Percentiles rank a stretch among this genome's conserved stretches.
Evolutionary conservation across 1,140 invertebrate genomes (phyloP).

Genomic region (Bathynomus jamesi): DNA sequence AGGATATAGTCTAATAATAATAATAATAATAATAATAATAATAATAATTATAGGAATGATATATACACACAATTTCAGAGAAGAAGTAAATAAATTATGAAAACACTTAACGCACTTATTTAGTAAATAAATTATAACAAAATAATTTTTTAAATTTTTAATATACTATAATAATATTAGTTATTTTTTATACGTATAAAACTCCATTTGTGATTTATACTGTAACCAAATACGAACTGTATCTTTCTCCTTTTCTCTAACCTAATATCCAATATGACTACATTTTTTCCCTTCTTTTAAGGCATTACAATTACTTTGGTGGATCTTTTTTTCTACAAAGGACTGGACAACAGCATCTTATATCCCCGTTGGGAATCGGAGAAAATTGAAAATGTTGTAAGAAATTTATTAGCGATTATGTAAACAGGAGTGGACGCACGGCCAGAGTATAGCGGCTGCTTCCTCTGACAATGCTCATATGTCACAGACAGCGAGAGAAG

Average conservation of each 20-base stretch:
- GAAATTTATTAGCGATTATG: constrained; percentile 1
- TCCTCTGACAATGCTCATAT: neutral
- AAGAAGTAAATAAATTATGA: too few relatives aligned
- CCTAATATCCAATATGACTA: neutral
- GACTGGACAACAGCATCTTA: neutral
- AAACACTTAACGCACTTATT: too few relatives aligned
- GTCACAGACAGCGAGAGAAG: neutral
- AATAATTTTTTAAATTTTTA: too few relatives aligned
- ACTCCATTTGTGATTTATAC: neutral
- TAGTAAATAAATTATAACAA: too few relatives aligned
- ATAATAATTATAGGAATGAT: too few relatives aligned
- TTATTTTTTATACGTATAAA: too few relatives aligned
- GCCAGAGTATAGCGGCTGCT: neutral
- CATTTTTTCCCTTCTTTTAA: neutral
- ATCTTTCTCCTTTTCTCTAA: constrained; percentile 1
- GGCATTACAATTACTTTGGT: neutral
- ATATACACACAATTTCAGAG: too few relatives aligned
- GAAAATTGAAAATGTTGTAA: neutral
- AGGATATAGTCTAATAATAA: too few relatives aligned
- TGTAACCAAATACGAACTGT: neutral
- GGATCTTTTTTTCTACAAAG: neutral
- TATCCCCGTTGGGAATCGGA: neutral
- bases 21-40: too few relatives aligned
- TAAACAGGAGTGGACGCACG: neutral
- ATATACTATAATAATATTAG: too few relatives aligned